phyloP scores from a whole-genome alignment of 1,140 invertebrate species.

The Andricus grossulariae region DNA sequence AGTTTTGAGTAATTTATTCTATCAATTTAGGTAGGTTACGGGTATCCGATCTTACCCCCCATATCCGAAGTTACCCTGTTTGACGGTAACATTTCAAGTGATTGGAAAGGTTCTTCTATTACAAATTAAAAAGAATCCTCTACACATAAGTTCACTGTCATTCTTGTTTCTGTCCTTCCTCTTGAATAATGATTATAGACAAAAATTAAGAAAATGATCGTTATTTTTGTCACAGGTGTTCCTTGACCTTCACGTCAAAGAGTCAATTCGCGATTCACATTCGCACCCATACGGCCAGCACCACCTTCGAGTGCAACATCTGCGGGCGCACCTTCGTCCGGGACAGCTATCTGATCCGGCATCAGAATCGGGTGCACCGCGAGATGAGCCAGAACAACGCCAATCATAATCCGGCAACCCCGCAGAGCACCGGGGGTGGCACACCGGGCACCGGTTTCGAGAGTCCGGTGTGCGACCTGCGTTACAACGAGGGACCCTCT shows the following conservation, averaged over 20 bases:
- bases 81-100: too few relatives aligned
- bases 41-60: too few relatives aligned
- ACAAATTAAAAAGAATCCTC: too few relatives aligned
- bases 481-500: constrained; percentile 73
- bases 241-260: constrained; percentile 83
- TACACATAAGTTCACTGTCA: too few relatives aligned
- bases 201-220: background rate
- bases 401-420: constrained; percentile 73
- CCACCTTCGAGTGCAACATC: constrained; percentile 83
- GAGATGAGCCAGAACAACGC: constrained; percentile 73
- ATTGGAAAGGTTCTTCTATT: too few relatives aligned
- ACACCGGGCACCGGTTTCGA: constrained; percentile 71
- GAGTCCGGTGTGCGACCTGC: constrained; percentile 73
- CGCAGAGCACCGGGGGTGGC: constrained; percentile 69
- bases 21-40: too few relatives aligned
- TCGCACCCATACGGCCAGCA: constrained; percentile 82
- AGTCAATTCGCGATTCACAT: constrained; percentile 85
- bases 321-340: constrained; percentile 84
- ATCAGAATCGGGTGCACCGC: constrained; percentile 82
- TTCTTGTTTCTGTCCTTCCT: too few relatives aligned
- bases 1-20: too few relatives aligned
- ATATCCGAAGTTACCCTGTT: too few relatives aligned
- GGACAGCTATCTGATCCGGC: constrained; percentile 85
- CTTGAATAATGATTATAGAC: background rate
- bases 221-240: constrained; percentile 70